Base-by-base conservation (phyloP, 2,888 invertebrate genomes). In the Podotricha telesiphe region DNA sequence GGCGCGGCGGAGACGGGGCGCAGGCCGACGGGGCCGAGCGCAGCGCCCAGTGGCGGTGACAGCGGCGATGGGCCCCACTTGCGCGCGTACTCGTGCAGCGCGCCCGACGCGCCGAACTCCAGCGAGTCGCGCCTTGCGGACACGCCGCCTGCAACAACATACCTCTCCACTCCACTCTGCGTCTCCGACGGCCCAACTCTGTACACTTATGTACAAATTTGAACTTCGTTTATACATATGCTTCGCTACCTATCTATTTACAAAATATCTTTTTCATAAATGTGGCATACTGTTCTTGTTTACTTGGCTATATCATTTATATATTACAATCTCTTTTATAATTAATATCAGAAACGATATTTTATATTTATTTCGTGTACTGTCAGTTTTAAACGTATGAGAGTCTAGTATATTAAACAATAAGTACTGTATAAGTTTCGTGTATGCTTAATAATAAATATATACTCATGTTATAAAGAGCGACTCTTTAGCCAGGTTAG, bases 21-120 rank as follows among this genome's bases (percentile, higher is more conserved):
- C 80, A 94, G 94, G 77, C 97, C 96, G 82, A 97, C 81, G 85
- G 85, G 91, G 68, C 95, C 96, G 73, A 95, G 95, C 79, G 94
- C 94, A 85, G 81, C 91, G 86, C 82, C 93, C 74, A 95, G 95
- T 77, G 97, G 97, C 78, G 97, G 97, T 75, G 97, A 96, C 80
- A 93, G 90, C 81, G 93, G 93, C 83, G 91, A 90, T 68, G 94
- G 93, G 7, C 94, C 93, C 87, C 94, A 94, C 87, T 94, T 94
- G 86, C 94, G 94, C 72, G 91, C 88, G 84, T 92, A 93, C 81
- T 93, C 93, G 83, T 89, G 91, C 80, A 93, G 88, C 76, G 89
- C 88, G 73, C 84, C 86, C 77, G 87, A 88, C 76, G 86, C 80
- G 88, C 94, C 83, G 91, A 94, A 89, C 93, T 95, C 94, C 73